These are phyloP conservation scores for Synanthedon myopaeformis DNA, from an alignment of 2,888 invertebrate genomes.

Conservation along the genomic window DNA sequence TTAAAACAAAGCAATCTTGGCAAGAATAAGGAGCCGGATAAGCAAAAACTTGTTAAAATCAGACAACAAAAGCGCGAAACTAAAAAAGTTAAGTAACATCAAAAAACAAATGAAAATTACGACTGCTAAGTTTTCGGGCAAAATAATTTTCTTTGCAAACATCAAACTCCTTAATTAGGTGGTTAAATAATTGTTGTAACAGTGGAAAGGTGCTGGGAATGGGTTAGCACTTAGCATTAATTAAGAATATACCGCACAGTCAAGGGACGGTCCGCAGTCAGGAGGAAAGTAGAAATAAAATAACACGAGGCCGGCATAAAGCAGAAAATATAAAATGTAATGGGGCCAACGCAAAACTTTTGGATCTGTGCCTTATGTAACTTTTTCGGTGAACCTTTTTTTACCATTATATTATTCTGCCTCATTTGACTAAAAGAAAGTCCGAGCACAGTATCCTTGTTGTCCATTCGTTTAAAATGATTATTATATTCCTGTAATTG, in stretches of 20 bases:
- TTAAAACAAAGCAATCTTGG: constrained; percentile 5
- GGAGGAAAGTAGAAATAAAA: constrained; percentile 54
- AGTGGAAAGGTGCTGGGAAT: constrained; percentile 55
- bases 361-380: constrained; percentile 53
- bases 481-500: constrained; percentile 21
- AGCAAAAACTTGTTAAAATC: constrained; percentile 34
- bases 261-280: constrained; percentile 47
- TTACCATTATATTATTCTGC: constrained; percentile 62
- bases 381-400: constrained; percentile 60
- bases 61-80: constrained; percentile 38
- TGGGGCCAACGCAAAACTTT: constrained; percentile 53
- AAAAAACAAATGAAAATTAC: constrained; percentile 22
- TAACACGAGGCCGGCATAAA: constrained; percentile 45
- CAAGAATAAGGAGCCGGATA: constrained; percentile 20
- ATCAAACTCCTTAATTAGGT: constrained; percentile 62
- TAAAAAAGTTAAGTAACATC: constrained; percentile 17
- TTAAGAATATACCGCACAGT: constrained; percentile 36
- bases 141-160: constrained; percentile 47
- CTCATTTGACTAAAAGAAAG: constrained; percentile 66
- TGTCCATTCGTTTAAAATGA: constrained; percentile 58
- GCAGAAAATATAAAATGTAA: constrained; percentile 51
- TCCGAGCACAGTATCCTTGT: constrained; percentile 44
- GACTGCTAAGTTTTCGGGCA: constrained; percentile 31
- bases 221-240: constrained; percentile 55
- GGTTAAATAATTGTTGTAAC: constrained; percentile 64